Percentiles rank a stretch among this genome's conserved stretches.
phyloP scores from a whole-genome alignment of 2,888 invertebrate genomes.

The Chymomyza fuscimana region DNA sequence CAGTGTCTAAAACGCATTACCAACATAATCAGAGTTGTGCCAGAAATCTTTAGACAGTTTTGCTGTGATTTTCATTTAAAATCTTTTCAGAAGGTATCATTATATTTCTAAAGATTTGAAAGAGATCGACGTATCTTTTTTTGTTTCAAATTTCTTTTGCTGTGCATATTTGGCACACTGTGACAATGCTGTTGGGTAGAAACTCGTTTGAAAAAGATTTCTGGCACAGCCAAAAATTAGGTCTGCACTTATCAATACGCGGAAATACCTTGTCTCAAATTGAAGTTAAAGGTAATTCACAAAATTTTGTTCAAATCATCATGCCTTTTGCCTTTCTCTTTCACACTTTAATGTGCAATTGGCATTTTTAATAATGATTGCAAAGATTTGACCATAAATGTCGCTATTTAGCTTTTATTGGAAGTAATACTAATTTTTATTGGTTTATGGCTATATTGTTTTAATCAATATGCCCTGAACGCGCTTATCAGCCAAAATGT shows the following conservation, averaged over 20 bases:
- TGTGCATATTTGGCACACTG: too few species aligned
- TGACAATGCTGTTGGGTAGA: too few species aligned
- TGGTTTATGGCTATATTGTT: constrained; percentile 72
- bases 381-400: constrained; percentile 76
- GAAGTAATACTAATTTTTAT: constrained; percentile 77
- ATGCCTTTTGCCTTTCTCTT: background rate
- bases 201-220: too few species aligned
- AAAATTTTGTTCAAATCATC: background rate
- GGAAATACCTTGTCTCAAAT: background rate
- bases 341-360: background rate
- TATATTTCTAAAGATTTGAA: too few species aligned
- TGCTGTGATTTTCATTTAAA: too few species aligned
- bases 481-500: constrained; percentile 37
- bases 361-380: constrained; percentile 59
- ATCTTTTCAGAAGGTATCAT: too few species aligned
- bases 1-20: constrained; percentile 1
- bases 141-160: too few species aligned
- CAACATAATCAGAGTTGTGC: background rate
- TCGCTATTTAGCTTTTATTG: constrained; percentile 76
- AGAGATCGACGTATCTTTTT: too few species aligned
- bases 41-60: too few species aligned
- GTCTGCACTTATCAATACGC: background rate
- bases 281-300: background rate
- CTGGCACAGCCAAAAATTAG: background rate
- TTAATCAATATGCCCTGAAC: constrained; percentile 61